Percentiles rank a stretch among this genome's conserved stretches.
Conservation (phyloP, 2,797 vertebrate species). For the Tragopan temminckii region DNA sequence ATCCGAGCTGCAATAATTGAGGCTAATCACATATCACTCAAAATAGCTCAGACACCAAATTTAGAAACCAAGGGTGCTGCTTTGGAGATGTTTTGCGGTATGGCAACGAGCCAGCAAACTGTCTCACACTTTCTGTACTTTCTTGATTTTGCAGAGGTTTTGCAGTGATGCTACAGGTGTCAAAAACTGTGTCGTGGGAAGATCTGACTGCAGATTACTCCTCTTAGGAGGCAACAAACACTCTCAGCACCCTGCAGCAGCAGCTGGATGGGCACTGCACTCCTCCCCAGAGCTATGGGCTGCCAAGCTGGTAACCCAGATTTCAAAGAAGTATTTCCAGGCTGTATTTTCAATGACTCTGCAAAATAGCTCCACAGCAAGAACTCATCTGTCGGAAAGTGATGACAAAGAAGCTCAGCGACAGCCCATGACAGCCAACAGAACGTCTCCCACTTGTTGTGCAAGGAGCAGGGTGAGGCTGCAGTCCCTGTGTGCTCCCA, state of each 20-base stretch:
- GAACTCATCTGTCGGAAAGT: neutral
- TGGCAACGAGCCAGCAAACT: neutral
- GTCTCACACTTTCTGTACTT: neutral
- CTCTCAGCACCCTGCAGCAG: neutral
- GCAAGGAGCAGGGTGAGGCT: neutral
- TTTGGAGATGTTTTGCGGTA: neutral
- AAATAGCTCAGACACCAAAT: conserved; percentile 58
- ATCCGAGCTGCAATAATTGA: conserved; percentile 51
- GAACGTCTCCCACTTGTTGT: neutral
- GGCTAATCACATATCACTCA: conserved; percentile 60
- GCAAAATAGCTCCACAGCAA: neutral
- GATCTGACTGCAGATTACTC: neutral
- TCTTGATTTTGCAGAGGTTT: conserved; percentile 44
- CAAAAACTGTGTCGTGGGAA: neutral
- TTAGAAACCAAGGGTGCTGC: conserved; percentile 40
- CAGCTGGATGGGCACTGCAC: neutral
- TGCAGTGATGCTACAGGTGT: conserved; percentile 10
- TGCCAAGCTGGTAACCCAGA: neutral
- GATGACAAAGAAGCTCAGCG: neutral
- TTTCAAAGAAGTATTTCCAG: neutral
- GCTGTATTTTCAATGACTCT: neutral
- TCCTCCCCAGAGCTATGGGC: neutral
- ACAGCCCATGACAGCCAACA: neutral
- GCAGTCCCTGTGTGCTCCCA: neutral
- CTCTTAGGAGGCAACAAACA: neutral